Evolutionary conservation across 2,888 invertebrate species (phyloP), one percentile per base, ranked within the genome.

Genomic region (Clivina fossor): DNA sequence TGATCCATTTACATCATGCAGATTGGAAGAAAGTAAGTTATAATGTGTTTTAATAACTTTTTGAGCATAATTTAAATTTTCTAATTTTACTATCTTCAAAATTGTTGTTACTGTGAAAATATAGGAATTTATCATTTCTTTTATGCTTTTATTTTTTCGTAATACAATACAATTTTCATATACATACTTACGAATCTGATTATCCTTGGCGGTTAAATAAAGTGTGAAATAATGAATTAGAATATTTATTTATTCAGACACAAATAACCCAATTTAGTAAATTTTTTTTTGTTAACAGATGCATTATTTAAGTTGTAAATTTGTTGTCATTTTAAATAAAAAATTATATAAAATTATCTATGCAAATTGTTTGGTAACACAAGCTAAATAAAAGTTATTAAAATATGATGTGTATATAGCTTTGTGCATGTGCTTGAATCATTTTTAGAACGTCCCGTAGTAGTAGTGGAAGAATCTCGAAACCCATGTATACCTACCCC

Each of bases 1-100:
- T 47, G 88, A 90, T 78, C 89, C 90, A 15, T 88, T 89, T 67
- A 80, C 81, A 63, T 82, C 83, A 72, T 90, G 90, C 73, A 73
- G 76, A 64, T 68, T 75, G 66, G 79, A 80, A 69, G 78, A 80
- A 74, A 79, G 83, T 84, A 82, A 83, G 83, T 77, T 66, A 62
- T 61, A 37, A 58, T 60, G n/a, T n/a, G n/a, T n/a, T n/a, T n/a
- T n/a, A n/a, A n/a, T n/a, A n/a, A n/a, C n/a, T n/a, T 43, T 37
- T 11, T 22, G 46, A 41, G 38, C 43, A 18, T 9, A 37, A 50
- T 32, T 16, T 37, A 15, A n/a, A n/a, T n/a, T n/a, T 20, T 51
- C 13, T 46, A 18, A 20, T 26, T 53, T 56, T 33, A 48, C 5
- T 18, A 15, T 33, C 5, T n/a, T n/a, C n/a, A n/a, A n/a, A n/a